Evolutionary conservation across 1,140 invertebrate genomes (phyloP).

Genomic region (Caenorhabditis tropicalis): DNA sequence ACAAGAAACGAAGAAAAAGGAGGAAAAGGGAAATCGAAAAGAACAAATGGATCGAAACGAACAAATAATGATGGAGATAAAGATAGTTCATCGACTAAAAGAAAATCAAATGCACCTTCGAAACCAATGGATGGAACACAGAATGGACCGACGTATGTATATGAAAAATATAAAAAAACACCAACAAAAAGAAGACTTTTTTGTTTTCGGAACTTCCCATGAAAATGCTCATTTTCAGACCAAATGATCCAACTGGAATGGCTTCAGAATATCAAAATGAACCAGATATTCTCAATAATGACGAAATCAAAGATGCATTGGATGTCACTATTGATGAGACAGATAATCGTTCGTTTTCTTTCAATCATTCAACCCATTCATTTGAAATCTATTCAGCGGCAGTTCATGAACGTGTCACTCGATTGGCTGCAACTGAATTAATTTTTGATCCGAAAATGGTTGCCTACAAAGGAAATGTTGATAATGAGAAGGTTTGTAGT

Average conservation of each 20-base stretch:
- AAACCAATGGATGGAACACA: slow-evolving; percentile 11
- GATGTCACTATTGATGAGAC: not conserved
- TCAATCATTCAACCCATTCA: not conserved
- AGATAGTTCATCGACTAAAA: not conserved
- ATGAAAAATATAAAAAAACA: not conserved
- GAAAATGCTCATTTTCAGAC: not conserved
- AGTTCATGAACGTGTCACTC: not conserved
- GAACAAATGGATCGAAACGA: not conserved
- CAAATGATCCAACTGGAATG: not conserved
- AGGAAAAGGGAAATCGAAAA: too few relatives aligned
- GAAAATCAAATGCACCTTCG: not conserved
- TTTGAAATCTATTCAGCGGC: not conserved
- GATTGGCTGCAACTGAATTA: not conserved
- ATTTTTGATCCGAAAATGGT: slow-evolving; percentile 20
- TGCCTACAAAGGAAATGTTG: not conserved
- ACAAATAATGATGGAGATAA: not conserved
- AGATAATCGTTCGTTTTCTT: not conserved
- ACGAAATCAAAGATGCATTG: not conserved
- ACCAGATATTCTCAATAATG: not conserved
- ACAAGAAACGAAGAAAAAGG: too few relatives aligned
- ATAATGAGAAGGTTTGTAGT: not conserved
- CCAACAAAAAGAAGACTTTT: not conserved
- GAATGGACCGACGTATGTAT: slow-evolving; percentile 7
- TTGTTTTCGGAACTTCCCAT: not conserved
- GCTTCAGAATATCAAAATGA: not conserved